phyloP scores from a whole-genome alignment of 2,888 invertebrate genomes.

The Melanophora roralis region DNA sequence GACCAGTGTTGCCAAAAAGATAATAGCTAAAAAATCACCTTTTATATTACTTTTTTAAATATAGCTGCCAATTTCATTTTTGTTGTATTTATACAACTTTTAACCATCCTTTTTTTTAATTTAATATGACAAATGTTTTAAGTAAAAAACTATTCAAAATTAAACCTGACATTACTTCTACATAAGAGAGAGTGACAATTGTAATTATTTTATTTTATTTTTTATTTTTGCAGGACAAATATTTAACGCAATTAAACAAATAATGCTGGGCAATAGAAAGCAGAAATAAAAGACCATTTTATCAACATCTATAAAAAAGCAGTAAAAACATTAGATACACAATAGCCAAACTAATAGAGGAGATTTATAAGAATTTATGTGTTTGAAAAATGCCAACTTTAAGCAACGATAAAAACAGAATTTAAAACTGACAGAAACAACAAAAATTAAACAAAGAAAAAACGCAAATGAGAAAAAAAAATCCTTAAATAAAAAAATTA shows the following conservation, averaged over 20 bases:
- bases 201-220: slow-evolving; percentile 18
- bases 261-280: neutral
- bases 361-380: too few species aligned
- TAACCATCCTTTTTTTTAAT: too few species aligned
- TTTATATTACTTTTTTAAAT: too few species aligned
- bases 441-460: neutral
- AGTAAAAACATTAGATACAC: slow-evolving; percentile 11
- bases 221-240: slow-evolving; percentile 22
- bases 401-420: too few species aligned
- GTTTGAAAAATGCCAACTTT: too few species aligned
- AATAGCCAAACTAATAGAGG: neutral
- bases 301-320: neutral
- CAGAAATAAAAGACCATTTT: neutral
- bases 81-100: too few species aligned
- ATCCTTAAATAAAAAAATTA: neutral
- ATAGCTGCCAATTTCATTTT: too few species aligned
- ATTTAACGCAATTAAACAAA: slow-evolving; percentile 43
- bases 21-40: too few species aligned
- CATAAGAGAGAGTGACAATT: neutral
- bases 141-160: neutral
- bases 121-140: neutral
- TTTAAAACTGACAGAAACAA: neutral
- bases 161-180: neutral
- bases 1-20: too few species aligned
- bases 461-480: neutral